phyloP scores from a whole-genome alignment of 2,888 invertebrate species.

The Stenodera caucasica region DNA sequence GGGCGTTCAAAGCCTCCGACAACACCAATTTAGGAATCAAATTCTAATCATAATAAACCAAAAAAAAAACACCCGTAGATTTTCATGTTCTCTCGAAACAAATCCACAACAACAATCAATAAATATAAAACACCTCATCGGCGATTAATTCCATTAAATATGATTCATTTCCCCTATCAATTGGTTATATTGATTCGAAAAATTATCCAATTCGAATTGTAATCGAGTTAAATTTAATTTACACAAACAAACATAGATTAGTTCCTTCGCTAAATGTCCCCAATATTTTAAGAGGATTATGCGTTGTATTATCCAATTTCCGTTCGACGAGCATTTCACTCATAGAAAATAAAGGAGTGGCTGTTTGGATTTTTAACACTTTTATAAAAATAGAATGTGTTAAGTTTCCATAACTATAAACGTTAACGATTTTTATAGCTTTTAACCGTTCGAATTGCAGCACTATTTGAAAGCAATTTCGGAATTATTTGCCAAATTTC shows the following conservation, averaged over 20 bases:
- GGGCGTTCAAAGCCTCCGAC: not conserved
- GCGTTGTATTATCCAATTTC: not conserved
- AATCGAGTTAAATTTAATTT: not conserved
- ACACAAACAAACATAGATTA: not conserved
- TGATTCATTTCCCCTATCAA: too few species aligned
- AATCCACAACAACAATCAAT: too few species aligned
- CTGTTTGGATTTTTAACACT: not conserved
- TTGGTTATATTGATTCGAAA: too few species aligned
- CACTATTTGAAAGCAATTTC: too few species aligned
- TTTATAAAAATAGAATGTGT: conserved; percentile 4
- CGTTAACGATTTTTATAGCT: too few species aligned
- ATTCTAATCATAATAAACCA: too few species aligned
- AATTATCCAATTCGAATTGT: not conserved
- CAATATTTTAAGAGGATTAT: not conserved
- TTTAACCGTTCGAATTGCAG: too few species aligned
- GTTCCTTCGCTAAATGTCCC: not conserved
- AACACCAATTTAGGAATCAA: not conserved
- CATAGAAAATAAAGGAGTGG: conserved; percentile 1
- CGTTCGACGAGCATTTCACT: not conserved
- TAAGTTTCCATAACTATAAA: not conserved
- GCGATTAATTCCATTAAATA: too few species aligned
- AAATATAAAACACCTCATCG: too few species aligned
- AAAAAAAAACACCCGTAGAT: too few species aligned
- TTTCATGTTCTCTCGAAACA: not conserved
- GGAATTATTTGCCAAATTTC: too few species aligned